Evolutionary conservation across 2,113 vertebrate genomes (phyloP), one percentile per base, ranked within the genome.

Genomic region (Mustela nigripes): DNA sequence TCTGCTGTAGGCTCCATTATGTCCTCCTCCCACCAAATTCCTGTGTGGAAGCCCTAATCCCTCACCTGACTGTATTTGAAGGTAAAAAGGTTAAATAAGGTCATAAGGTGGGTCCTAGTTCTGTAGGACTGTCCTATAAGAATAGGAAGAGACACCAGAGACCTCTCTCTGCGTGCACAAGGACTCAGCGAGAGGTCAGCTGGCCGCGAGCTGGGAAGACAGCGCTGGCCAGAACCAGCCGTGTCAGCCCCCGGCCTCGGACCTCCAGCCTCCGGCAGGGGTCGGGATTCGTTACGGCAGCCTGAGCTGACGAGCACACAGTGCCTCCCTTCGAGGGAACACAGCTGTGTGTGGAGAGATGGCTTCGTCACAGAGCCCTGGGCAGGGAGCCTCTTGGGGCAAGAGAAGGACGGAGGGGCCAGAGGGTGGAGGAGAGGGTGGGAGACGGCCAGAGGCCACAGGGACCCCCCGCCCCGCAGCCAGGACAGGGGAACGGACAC

Each of bases 231-330:
- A n/a, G 0, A 8, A 6, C 31, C 69, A 67, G 0, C 45, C 19
- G 36, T 2, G 31, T 0, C 0, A 3, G 16, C 58, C 2, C 67
- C 62, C 10, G 19, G 21, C 2, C 56, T 33, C 5, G 5, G n/a
- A 11, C 74, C 2, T 24, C 80, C 50, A 33, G 69, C 22, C 62
- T 69, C 42, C 73, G 50, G 5, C 0, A 1, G 19, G 1, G 4
- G 0, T 31, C 74, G 2, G 5, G 74, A 5, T 60, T 53, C 39
- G 15, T 42, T 15, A 18, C 0, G 0, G 26, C 31, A 26, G 2
- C 73, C 21, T 0, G 0, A 15, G 26, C 58, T 50, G 9, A 36
- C 1, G 0, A 1, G 11, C 11, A 2, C 42, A 12, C 21, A 5
- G 26, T 39, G 39, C 39, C 39, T 39, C 15, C 60, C 56, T 36